phyloP scores from a whole-genome alignment of 2,113 vertebrate species.

The Vulpes ferrilata region DNA sequence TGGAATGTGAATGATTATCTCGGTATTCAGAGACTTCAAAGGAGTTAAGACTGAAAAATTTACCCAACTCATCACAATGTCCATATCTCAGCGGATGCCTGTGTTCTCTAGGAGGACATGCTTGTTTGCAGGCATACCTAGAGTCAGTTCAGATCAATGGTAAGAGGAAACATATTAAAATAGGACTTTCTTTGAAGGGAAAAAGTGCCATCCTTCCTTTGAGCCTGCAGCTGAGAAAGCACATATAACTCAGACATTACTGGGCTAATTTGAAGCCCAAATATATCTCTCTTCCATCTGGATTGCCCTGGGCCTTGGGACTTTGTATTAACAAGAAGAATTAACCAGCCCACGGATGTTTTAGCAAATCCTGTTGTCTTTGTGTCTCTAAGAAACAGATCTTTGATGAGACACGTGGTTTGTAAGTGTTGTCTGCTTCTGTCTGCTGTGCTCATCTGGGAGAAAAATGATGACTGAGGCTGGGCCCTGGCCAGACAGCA shows the following conservation, averaged over 20 bases:
- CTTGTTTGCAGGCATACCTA: background rate
- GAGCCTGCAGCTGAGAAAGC: background rate
- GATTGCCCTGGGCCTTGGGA: background rate
- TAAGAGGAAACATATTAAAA: conserved; percentile 47
- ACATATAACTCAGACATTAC: background rate
- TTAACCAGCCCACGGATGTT: background rate
- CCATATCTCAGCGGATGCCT: background rate
- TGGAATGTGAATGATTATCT: background rate
- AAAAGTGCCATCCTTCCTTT: background rate
- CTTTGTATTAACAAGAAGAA: conserved; percentile 20
- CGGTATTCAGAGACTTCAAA: conserved; percentile 51
- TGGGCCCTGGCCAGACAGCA: background rate
- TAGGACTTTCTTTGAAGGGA: background rate
- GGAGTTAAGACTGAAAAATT: conserved; percentile 30
- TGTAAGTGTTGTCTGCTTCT: background rate
- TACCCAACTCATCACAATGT: background rate
- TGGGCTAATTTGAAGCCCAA: background rate
- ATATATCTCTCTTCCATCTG: background rate
- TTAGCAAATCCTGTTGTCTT: conserved; percentile 21
- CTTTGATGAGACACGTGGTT: background rate
- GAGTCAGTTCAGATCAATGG: conserved; percentile 32
- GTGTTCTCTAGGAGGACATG: background rate
- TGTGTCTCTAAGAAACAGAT: conserved; percentile 59
- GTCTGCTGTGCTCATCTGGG: background rate
- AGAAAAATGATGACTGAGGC: background rate